Base-by-base conservation (phyloP, 2,113 vertebrate genomes). In the Prinia subflava region DNA sequence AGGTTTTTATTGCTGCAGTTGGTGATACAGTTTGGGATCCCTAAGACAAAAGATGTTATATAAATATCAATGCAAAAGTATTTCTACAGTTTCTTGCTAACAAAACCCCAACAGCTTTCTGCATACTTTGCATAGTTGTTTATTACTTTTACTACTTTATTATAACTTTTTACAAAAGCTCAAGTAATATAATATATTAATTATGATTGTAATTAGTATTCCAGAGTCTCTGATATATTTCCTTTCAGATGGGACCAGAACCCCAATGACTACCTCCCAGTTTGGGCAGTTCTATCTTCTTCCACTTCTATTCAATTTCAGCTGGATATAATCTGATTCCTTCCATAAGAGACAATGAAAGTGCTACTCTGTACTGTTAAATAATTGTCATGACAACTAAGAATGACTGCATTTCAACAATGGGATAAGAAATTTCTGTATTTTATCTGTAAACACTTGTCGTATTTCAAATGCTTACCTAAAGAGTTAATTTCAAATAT, bases 41-140 rank as follows among this genome's bases (percentile, higher is more conserved):
- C 78, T 70, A 69, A 82, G 93, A 95, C 87, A 89, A 92, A 96
- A 85, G 91, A 95, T 89, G 37, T 84, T 87, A 82, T 41, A 91
- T 82, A 95, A 95, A 89, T 91, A 89, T 46, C 65, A 95, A 13
- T 57, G 50, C 64, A 85, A 46, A 83, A 94, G 42, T 70, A 91
- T 71, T 91, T 85, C 63, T 88, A 47, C 63, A 62, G 49, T 90
- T 95, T 84, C 47, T 82, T 0, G 0, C 83, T 56, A 78, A 47
- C 33, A 75, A 81, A 95, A 95, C 23, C 56, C 68, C 33, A 42
- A 77, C 9, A 17, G 60, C 64, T 89, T 74, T 67, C 86, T 93
- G 74, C 57, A 53, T 64, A 62, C 57, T 95, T 91, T 75, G 28
- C 41, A 44, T 7, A 49, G 62, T 24, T 91, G 13, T 59, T 93